A percentile compares a stretch with the other conserved stretches of the same genome.
Evolutionary conservation across 2,888 invertebrate genomes (phyloP).

Genomic region (Capitulum mitella): DNA sequence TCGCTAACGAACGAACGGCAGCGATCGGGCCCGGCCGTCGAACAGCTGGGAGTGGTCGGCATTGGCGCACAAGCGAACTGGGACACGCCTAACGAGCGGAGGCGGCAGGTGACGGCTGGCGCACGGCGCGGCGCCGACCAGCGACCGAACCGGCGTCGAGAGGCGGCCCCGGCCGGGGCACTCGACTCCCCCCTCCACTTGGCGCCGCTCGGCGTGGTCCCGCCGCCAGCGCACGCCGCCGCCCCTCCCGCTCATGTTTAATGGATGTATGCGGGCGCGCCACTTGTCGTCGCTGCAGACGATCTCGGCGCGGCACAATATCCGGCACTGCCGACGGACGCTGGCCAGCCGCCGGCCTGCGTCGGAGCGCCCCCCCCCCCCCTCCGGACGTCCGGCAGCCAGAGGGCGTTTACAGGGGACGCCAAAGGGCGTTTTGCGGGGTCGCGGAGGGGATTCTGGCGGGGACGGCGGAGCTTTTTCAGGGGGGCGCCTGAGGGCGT

Average conservation of each 20-base stretch:
- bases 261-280: constrained; percentile 13
- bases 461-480: too few relatives aligned
- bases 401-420: neutral
- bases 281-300: constrained; percentile 1
- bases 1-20: too few relatives aligned
- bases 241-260: constrained; percentile 11
- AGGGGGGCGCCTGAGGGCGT: too few relatives aligned
- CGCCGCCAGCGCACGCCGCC: neutral
- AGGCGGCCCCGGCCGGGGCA: too few relatives aligned
- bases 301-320: neutral
- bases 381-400: neutral
- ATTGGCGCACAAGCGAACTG: too few relatives aligned
- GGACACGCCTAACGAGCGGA: too few relatives aligned
- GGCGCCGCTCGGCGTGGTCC: neutral
- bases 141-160: too few relatives aligned
- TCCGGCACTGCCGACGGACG: neutral
- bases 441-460: neutral
- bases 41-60: too few relatives aligned
- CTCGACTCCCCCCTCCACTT: neutral
- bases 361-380: neutral
- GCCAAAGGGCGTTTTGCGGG: neutral
- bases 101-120: too few relatives aligned
- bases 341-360: too few relatives aligned
- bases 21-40: too few relatives aligned
- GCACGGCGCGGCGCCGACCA: too few relatives aligned